Conservation (phyloP, 64 coral and sea anemone genomes). For the Pocillopora verrucosa region DNA sequence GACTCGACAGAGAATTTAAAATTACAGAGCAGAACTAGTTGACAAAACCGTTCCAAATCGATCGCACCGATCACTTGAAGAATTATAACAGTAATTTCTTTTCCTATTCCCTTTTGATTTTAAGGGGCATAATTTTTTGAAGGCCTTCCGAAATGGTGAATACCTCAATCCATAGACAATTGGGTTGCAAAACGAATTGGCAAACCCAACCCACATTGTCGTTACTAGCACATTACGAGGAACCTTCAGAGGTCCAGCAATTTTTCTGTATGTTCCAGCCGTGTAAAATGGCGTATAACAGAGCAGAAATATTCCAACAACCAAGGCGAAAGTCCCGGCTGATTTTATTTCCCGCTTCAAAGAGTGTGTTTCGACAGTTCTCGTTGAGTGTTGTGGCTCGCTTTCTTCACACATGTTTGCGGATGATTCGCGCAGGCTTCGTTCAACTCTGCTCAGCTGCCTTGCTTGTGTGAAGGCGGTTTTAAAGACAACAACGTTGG, state of each 20-base stretch:
- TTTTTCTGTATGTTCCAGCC: slow-evolving; percentile 67
- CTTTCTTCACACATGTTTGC: background rate
- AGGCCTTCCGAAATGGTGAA: slow-evolving; percentile 75
- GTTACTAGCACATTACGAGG: slow-evolving; percentile 20
- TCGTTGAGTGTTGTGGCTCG: background rate
- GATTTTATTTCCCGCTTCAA: slow-evolving; percentile 88
- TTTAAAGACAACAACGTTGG: slow-evolving; percentile 67
- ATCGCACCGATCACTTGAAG: background rate
- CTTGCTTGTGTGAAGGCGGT: slow-evolving; percentile 72
- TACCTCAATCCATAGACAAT: slow-evolving; percentile 80
- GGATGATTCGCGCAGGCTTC: slow-evolving; percentile 15
- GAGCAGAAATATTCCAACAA: slow-evolving; percentile 71
- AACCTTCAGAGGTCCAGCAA: slow-evolving; percentile 34
- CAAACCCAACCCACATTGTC: slow-evolving; percentile 83
- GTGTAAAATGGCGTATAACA: slow-evolving; percentile 88
- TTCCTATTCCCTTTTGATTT: background rate
- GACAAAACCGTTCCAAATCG: background rate
- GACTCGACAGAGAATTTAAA: background rate
- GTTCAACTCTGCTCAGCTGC: slow-evolving; percentile 52
- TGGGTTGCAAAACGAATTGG: slow-evolving; percentile 89
- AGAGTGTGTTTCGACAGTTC: background rate
- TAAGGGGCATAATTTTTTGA: slow-evolving; percentile 42
- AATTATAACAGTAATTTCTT: background rate
- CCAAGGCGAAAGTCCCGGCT: slow-evolving; percentile 71
- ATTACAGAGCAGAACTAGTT: background rate